phyloP scores from a whole-genome alignment of 2,888 invertebrate species.

The Melanchra persicariae region DNA sequence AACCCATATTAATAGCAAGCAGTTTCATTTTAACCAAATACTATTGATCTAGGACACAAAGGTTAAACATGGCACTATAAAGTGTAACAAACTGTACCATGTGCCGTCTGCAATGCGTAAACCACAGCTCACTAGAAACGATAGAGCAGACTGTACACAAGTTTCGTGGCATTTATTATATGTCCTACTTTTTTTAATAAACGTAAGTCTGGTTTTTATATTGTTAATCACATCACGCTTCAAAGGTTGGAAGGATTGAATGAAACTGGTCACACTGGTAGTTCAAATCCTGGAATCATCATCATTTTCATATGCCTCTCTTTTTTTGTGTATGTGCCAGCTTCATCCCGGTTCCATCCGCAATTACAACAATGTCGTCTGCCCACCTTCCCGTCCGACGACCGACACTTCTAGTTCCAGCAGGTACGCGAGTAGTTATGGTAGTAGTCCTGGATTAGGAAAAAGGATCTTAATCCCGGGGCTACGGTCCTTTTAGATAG shows the following conservation, averaged over 20 bases:
- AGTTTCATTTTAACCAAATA: constrained; percentile 11
- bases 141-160: background rate
- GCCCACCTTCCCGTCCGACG: too few species aligned
- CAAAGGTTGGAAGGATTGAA: background rate
- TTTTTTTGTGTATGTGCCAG: too few species aligned
- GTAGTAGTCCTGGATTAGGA: background rate
- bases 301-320: too few species aligned
- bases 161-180: background rate
- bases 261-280: background rate
- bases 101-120: constrained; percentile 39
- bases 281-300: background rate
- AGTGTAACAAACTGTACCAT: constrained; percentile 29
- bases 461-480: too few species aligned
- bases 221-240: too few species aligned
- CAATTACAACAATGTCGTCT: too few species aligned
- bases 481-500: too few species aligned
- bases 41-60: constrained; percentile 21
- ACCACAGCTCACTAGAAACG: background rate
- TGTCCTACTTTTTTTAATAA: too few species aligned
- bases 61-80: constrained; percentile 13
- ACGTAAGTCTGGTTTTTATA: too few species aligned
- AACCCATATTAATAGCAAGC: background rate
- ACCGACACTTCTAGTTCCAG: too few species aligned
- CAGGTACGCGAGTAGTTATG: too few species aligned
- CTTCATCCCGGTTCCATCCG: too few species aligned